These are phyloP conservation scores for Decapterus maruadsi DNA, from an alignment of 2,797 vertebrate species.

Conservation along the genomic window DNA sequence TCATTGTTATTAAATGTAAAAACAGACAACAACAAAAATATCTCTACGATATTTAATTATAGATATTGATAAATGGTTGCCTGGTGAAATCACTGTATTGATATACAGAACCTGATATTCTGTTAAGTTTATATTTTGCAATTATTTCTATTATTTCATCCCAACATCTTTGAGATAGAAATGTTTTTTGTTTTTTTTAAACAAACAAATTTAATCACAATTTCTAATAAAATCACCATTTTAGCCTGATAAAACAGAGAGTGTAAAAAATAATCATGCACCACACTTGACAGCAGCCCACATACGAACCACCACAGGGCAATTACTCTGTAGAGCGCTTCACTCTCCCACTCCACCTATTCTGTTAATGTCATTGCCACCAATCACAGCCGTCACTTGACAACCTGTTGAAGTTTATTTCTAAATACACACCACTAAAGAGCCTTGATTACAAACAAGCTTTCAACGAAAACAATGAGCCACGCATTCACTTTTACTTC, in stretches of 20 bases:
- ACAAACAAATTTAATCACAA: not conserved
- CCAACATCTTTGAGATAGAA: not conserved
- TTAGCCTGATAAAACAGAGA: slow-evolving; percentile 16
- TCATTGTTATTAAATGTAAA: too few species aligned
- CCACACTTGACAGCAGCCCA: slow-evolving; percentile 60
- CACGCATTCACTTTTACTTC: slow-evolving; percentile 19
- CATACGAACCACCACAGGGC: slow-evolving; percentile 47
- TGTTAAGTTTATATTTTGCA: too few species aligned
- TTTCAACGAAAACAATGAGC: slow-evolving; percentile 47
- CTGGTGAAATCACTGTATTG: too few species aligned
- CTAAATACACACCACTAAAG: slow-evolving; percentile 40
- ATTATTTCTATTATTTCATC: too few species aligned
- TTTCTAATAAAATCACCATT: not conserved
- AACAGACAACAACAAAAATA: too few species aligned
- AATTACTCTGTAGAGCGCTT: slow-evolving; percentile 68
- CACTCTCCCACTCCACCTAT: slow-evolving; percentile 63
- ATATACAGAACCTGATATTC: too few species aligned
- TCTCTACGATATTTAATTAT: too few species aligned
- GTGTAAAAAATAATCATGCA: slow-evolving; percentile 23
- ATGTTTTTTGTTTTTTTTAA: not conserved
- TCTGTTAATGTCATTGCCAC: slow-evolving; percentile 57
- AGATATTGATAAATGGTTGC: too few species aligned
- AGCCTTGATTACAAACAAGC: slow-evolving; percentile 33
- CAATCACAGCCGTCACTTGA: slow-evolving; percentile 58
- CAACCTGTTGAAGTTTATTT: slow-evolving; percentile 50